Base-by-base conservation (phyloP, 2,888 invertebrate genomes). In the Megastigmus dorsalis region DNA sequence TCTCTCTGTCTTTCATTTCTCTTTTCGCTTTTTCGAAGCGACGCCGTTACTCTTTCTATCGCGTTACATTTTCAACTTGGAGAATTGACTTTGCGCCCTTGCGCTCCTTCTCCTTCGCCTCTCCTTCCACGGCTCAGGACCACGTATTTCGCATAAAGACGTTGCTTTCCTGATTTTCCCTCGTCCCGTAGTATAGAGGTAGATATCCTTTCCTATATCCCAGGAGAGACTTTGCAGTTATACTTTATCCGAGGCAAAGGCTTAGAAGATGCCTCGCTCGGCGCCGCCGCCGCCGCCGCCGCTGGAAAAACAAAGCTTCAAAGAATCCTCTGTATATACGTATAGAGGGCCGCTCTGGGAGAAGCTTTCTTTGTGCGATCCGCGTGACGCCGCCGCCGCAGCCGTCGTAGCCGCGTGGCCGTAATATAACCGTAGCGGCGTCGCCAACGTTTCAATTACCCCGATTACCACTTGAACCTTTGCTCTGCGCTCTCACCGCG, bases 41-140 rank as follows among this genome's bases (percentile, higher is more conserved):
- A 0, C 50, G 33, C 33, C 60, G 26, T 50, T 54, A 10, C 54
- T 67, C 54, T 45, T 33, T 65, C 43, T 38, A 60, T 41, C 59
- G 30, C 59, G 57, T 59, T 52, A 48, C 20, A 38, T 74, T 68
- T 74, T 66, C 68, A 62, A 69, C 68, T 69, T 10, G 48, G 50
- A 57, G 62, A 62, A 74, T 74, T 50, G 74, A 74, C 74, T 63
- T 63, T 73, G 45, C 45, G 30, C 33, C 20, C 59, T 60, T 18
- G n/a, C n/a, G n/a, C n/a, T n/a, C n/a, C n/a, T n/a, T n/a, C n/a
- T n/a, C n/a, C n/a, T 9, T 1, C 18, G 3, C n/a, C 45, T 45
- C n/a, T 18, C 13, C 41, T 26, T 13, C 23, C 45, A 7, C 26
- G 9, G 28, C 23, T 20, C 36, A 9, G 10, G 36, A 63, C 20